Conservation (phyloP, 2,888 invertebrate species). For the Drosophila neotestacea region DNA sequence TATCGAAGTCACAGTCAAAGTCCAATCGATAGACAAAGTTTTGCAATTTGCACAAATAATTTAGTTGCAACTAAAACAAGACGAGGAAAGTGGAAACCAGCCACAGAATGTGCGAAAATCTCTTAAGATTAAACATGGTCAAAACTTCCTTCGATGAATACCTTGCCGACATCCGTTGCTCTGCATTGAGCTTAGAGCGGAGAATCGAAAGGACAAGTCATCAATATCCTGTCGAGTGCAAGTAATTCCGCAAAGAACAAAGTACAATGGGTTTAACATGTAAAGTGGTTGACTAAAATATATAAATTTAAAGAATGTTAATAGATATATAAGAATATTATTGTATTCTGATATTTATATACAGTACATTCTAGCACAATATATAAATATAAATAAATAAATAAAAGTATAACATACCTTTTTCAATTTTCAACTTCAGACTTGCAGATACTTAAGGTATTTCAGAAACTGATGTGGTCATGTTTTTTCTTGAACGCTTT, state of each 20-base stretch:
- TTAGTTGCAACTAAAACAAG: conserved; percentile 55
- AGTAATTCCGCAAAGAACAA: conserved; percentile 36
- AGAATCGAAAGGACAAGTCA: conserved; percentile 47
- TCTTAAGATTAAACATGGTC: conserved; percentile 69
- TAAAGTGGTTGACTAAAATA: neutral
- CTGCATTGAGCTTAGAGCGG: neutral
- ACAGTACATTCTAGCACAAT: too few species aligned
- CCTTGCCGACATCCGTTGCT: conserved; percentile 14
- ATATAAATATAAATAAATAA: neutral
- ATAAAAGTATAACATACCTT: neutral
- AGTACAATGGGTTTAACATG: conserved; percentile 42
- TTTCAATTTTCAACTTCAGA: too few species aligned
- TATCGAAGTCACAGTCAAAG: conserved; percentile 1
- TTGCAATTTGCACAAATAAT: conserved; percentile 69
- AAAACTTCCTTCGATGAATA: conserved; percentile 34
- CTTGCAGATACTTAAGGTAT: too few species aligned
- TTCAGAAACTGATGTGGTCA: too few species aligned
- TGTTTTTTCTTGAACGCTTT: too few species aligned
- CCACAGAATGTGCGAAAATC: conserved; percentile 73
- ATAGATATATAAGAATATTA: too few species aligned
- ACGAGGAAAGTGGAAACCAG: conserved; percentile 40
- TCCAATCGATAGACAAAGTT: conserved; percentile 27
- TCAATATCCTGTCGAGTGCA: conserved; percentile 71
- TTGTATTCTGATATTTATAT: too few species aligned
- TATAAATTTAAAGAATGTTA: too few species aligned